Evolutionary conservation across 1,140 invertebrate species (phyloP), one percentile per base, ranked within the genome.

Genomic region (Drosophila kepulauana): DNA sequence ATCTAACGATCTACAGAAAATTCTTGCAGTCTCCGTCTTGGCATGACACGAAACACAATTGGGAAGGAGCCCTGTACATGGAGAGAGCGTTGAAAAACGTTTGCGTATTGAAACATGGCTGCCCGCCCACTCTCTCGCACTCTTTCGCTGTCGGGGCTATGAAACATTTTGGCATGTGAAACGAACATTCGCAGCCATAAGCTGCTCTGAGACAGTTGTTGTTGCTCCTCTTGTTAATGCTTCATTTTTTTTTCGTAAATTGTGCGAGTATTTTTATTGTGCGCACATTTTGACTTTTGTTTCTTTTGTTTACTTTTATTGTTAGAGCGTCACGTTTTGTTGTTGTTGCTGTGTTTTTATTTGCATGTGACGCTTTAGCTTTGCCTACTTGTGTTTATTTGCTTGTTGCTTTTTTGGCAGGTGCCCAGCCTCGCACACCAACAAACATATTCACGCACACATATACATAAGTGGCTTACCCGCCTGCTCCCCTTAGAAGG

Each of bases 341-440:
- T 76, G 13, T 71, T 75, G 59, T 59, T 68, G 41, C 10, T 66
- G n/a, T 35, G 20, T 10, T 54, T 68, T 49, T 74, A 74, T 79
- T 78, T 69, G 70, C 70, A 77, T 77, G 57, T 49, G 43, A 59
- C 35, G 54, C 41, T 75, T 33, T 54, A 41, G 41, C 51, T 69
- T 56, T 73, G 51, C 52, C 20, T 35, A 62, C 28, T 72, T 58
- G 33, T 49, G 46, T 74, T 65, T 74, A 68, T 77, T 79, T 67
- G 78, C 59, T 78, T 79, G 78, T 79, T 79, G 78, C 78, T 79
- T 79, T 73, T 77, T 74, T 75, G 74, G 62, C 69, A 78, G 75
- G 64, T 74, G 75, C 56, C 48, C 54, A 68, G 38, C 38, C 28
- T 8, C 38, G 15, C 54, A 46, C 38, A 66, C 35, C 35, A 16